Percentiles rank a stretch among this genome's conserved stretches.
Evolutionary conservation across 2,797 vertebrate genomes (phyloP).

Genomic region (Lates japonicus): DNA sequence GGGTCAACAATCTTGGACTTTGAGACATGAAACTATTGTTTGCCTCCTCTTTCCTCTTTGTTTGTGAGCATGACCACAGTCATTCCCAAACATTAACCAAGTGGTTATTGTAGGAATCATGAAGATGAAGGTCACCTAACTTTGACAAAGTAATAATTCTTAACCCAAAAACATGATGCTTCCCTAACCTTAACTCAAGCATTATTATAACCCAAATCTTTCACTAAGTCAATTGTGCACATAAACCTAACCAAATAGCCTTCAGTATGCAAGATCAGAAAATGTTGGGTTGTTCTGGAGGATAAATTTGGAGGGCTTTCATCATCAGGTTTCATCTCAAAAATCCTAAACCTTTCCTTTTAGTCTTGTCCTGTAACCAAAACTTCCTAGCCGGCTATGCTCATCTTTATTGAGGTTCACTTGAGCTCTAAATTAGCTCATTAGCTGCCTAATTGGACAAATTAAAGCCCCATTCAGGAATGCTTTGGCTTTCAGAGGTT

Average conservation of each 20-base stretch:
- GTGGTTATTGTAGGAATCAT: too few relatives aligned
- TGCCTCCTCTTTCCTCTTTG: neutral
- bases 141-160: neutral
- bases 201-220: neutral
- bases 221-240: neutral
- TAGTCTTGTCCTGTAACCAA: constrained; percentile 35
- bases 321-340: neutral
- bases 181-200: neutral
- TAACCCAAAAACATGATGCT: neutral
- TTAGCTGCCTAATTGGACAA: constrained; percentile 86
- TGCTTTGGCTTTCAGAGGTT: constrained; percentile 78
- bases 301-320: neutral
- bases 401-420: constrained; percentile 80
- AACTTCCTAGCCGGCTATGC: constrained; percentile 53
- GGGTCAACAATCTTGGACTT: neutral
- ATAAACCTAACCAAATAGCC: neutral
- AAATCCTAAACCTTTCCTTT: constrained; percentile 47
- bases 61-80: too few relatives aligned
- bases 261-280: neutral
- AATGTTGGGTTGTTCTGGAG: neutral
- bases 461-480: constrained; percentile 82
- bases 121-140: neutral
- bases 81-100: too few relatives aligned
- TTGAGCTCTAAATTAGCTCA: constrained; percentile 86
- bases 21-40: neutral